Evolutionary conservation across 2,113 vertebrate species (phyloP).

Genomic region (Podiceps cristatus): DNA sequence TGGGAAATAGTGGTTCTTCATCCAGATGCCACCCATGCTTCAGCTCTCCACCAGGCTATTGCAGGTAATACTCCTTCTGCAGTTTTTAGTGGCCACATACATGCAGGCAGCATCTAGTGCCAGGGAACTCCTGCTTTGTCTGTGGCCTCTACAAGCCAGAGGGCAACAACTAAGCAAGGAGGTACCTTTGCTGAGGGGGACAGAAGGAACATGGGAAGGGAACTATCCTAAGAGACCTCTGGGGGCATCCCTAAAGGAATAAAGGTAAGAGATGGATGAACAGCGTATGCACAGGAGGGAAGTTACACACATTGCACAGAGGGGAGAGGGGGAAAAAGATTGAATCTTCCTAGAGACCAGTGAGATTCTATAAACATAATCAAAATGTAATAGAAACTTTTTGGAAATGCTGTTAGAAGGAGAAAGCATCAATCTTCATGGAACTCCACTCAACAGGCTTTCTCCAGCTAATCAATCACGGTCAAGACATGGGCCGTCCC

Average conservation of each 20-base stretch:
- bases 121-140: not conserved
- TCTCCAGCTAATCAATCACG: constrained; percentile 87
- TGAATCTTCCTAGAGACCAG: constrained; percentile 83
- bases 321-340: constrained; percentile 67
- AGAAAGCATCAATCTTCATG: constrained; percentile 89
- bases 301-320: constrained; percentile 69
- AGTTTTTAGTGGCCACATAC: not conserved
- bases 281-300: constrained; percentile 50
- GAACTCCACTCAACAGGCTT: constrained; percentile 87
- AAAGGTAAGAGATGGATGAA: constrained; percentile 46
- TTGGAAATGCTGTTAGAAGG: constrained; percentile 89
- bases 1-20: not conserved
- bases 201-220: not conserved
- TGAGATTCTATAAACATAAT: constrained; percentile 88
- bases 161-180: not conserved
- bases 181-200: not conserved
- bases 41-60: not conserved
- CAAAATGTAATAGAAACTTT: constrained; percentile 90
- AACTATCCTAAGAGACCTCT: not conserved
- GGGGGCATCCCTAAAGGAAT: not conserved
- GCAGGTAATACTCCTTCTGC: not conserved
- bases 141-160: not conserved
- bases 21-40: not conserved
- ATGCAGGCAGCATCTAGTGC: not conserved
- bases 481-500: constrained; percentile 84